phyloP scores from a whole-genome alignment of 2,797 vertebrate genomes.

The Remorina albescens region DNA sequence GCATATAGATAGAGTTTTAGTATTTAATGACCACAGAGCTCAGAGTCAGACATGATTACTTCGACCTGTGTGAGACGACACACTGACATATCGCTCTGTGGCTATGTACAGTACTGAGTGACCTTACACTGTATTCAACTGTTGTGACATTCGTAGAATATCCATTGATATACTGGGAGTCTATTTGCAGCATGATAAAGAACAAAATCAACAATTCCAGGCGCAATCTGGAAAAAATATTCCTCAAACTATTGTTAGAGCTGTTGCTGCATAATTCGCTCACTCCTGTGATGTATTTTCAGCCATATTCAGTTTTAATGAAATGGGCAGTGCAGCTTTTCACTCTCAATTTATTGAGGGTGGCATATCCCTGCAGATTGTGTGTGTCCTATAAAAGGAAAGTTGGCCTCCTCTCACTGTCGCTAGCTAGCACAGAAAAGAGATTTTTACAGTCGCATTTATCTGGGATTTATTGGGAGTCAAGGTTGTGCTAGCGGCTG shows the following conservation, averaged over 20 bases:
- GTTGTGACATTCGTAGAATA: constrained; percentile 65
- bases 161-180: constrained; percentile 34
- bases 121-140: constrained; percentile 77
- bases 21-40: constrained; percentile 14
- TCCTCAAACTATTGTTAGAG: constrained; percentile 26
- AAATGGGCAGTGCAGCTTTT: constrained; percentile 42
- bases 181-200: constrained; percentile 25
- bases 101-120: constrained; percentile 69
- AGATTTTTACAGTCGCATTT: constrained; percentile 31
- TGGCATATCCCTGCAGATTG: constrained; percentile 45
- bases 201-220: constrained; percentile 31
- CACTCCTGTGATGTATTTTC: constrained; percentile 44
- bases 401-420: constrained; percentile 33
- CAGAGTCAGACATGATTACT: constrained; percentile 23
- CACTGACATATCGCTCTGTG: constrained; percentile 29
- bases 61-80: constrained; percentile 22
- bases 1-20: constrained; percentile 22
- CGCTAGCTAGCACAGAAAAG: constrained; percentile 30
- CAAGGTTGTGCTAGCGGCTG: constrained; percentile 49
- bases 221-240: constrained; percentile 27
- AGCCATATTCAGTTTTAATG: constrained; percentile 48
- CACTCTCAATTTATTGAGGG: constrained; percentile 40
- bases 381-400: constrained; percentile 46
- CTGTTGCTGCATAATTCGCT: constrained; percentile 32
- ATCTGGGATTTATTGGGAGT: constrained; percentile 35